These are phyloP conservation scores for Drosophila guanche DNA, from an alignment of 1,140 invertebrate genomes.

Conservation along the genomic window DNA sequence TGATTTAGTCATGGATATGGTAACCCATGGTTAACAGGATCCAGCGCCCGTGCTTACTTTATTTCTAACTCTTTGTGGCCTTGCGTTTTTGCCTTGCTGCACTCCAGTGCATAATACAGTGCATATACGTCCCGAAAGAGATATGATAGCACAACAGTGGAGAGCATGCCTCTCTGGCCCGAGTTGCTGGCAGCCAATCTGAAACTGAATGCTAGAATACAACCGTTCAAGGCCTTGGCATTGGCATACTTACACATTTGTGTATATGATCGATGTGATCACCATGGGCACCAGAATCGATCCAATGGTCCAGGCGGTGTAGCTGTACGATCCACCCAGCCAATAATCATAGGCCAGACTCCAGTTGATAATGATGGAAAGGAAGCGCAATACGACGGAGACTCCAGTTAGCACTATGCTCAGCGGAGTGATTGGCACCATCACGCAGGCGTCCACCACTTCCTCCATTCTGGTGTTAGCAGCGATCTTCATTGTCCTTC, in stretches of 20 bases:
- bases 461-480: constrained; percentile 8
- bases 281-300: constrained; percentile 57
- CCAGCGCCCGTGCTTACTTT: constrained; percentile 21
- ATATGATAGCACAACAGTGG: constrained; percentile 52
- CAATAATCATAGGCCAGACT: constrained; percentile 52
- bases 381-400: constrained; percentile 43
- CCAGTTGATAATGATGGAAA: constrained; percentile 61
- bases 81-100: constrained; percentile 32
- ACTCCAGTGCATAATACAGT: constrained; percentile 44
- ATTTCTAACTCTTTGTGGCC: constrained; percentile 42
- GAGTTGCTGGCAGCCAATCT: constrained; percentile 17
- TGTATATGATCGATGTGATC: constrained; percentile 58
- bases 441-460: constrained; percentile 7
- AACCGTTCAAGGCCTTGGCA: too few relatives aligned
- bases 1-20: not conserved
- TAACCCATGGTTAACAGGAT: constrained; percentile 5
- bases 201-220: constrained; percentile 1
- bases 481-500: not conserved
- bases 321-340: constrained; percentile 25
- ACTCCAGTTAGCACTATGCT: constrained; percentile 36
- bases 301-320: constrained; percentile 55
- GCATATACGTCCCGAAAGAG: constrained; percentile 53
- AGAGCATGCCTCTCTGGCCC: constrained; percentile 18
- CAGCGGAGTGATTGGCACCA: constrained; percentile 32
- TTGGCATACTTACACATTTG: constrained; percentile 49